Base-by-base conservation (phyloP, 30 jellyfish, hydroid and myxozoan genomes). In the Phacellophora camtschatica region DNA sequence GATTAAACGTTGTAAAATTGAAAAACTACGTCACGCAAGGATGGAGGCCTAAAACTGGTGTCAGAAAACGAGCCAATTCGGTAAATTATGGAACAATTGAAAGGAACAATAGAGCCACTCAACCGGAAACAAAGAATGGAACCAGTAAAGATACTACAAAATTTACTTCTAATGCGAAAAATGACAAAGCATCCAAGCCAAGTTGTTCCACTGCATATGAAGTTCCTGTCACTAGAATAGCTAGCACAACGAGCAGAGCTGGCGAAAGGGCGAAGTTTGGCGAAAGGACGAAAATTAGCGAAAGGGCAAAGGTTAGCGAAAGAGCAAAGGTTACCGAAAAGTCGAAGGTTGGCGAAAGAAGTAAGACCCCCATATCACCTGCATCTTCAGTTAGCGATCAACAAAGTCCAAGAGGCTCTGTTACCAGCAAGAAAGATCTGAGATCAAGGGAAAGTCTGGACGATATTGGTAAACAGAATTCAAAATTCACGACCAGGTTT, bases 41-140 rank as follows among this genome's bases (percentile, higher is more conserved):
- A 32, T 91, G 98, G 98, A 53, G 98, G 53, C 98, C 98, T n/a
- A 88, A 88, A 45, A 18, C 51, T n/a, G 37, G 61, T 18, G 46
- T 8, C 32, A 77, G 63, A 18, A 46, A 64, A 39, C 46, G 65
- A 53, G 24, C 68, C 8, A 66, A 41, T 29, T 22, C 87, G 20
- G 35, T 49, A 1, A 29, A 54, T 13, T 28, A n/a, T 15, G 85
- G 85, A 20, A 49, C 61, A 15, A 1, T 54, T 2, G 70, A 49
- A 24, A 20, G 27, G 51, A 42, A 32, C 28, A 15, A 30, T 48
- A 67, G 25, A 25, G 74, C 45, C 64, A 20, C 37, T 8, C 27
- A 36, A 50, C 25, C 42, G 3, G 74, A 36, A 61, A 29, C 10
- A 10, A 36, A 61, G 55, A 15, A 24, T 3, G 49, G 24, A 56